Percentiles rank a stretch among this genome's conserved stretches.
Evolutionary conservation across 2,113 vertebrate species (phyloP).

Genomic region (Nesogale talazaci): DNA sequence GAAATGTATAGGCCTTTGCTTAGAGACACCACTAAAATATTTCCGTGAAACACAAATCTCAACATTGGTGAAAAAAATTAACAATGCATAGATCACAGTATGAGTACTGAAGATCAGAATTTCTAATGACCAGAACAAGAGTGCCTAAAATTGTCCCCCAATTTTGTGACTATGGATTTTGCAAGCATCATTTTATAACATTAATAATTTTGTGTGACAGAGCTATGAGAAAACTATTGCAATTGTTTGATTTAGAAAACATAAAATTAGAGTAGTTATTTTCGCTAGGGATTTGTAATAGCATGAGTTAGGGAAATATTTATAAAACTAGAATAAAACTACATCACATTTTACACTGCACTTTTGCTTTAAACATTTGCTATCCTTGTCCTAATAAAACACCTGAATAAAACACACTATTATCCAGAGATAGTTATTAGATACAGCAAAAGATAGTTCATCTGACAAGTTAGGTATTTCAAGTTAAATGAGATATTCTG

Average conservation of each 20-base stretch:
- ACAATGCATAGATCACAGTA: not conserved
- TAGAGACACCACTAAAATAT: not conserved
- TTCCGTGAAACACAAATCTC: not conserved
- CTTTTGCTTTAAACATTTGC: conserved; percentile 17
- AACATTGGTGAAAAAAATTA: not conserved
- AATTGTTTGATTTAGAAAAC: not conserved
- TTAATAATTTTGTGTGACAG: not conserved
- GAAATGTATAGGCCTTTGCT: not conserved
- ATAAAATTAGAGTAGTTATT: no score
- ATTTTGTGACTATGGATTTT: not conserved
- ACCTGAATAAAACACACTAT: conserved; percentile 22
- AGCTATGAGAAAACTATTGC: not conserved
- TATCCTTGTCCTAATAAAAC: not conserved
- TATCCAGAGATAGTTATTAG: not conserved
- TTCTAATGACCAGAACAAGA: not conserved
- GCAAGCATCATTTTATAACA: not conserved
- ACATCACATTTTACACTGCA: not conserved
- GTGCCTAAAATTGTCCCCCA: not conserved
- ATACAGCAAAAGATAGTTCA: conserved; percentile 23
- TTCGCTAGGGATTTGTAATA: not conserved
- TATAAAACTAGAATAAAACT: not conserved
- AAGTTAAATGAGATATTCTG: not conserved
- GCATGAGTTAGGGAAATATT: conserved; percentile 5
- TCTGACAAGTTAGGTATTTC: not conserved
- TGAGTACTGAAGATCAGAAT: not conserved